phyloP scores from a whole-genome alignment of 2,797 vertebrate genomes.

The Telmatherina bonti region DNA sequence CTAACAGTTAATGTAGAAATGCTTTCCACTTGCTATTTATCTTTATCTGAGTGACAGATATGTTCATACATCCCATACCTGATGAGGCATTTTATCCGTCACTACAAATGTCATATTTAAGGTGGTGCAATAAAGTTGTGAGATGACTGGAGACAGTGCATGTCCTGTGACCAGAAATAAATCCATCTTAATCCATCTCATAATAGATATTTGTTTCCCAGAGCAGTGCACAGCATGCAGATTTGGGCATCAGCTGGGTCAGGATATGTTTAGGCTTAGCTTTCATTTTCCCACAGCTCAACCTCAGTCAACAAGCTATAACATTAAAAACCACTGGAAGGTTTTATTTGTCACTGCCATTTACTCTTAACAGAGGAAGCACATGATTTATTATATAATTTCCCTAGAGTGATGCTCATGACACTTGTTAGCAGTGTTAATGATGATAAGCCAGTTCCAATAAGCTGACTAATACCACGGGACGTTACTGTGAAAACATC shows the following conservation, averaged over 20 bases:
- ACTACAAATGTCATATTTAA: not conserved
- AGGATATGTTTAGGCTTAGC: not conserved
- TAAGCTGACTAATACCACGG: slow-evolving; percentile 63
- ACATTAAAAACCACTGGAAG: slow-evolving; percentile 16
- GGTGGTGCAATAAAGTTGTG: not conserved
- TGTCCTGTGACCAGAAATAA: not conserved
- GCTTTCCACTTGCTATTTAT: not conserved
- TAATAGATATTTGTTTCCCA: slow-evolving; percentile 1
- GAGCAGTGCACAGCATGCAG: not conserved
- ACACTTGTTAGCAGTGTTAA: slow-evolving; percentile 57
- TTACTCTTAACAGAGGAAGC: slow-evolving; percentile 30
- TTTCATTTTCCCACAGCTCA: slow-evolving; percentile 4
- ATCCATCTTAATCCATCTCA: not conserved
- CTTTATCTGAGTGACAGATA: no score
- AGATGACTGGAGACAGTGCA: not conserved
- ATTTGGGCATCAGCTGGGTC: not conserved
- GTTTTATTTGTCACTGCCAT: slow-evolving; percentile 11
- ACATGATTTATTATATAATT: slow-evolving; percentile 48
- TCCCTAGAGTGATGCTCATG: slow-evolving; percentile 39
- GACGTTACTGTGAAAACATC: slow-evolving; percentile 60
- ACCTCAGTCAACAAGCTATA: not conserved
- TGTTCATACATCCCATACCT: not conserved
- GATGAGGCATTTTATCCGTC: not conserved
- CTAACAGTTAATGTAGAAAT: not conserved
- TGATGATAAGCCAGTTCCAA: slow-evolving; percentile 68